Evolutionary conservation across 2,113 vertebrate genomes (phyloP), one percentile per base, ranked within the genome.

Genomic region (Aphelocoma coerulescens): DNA sequence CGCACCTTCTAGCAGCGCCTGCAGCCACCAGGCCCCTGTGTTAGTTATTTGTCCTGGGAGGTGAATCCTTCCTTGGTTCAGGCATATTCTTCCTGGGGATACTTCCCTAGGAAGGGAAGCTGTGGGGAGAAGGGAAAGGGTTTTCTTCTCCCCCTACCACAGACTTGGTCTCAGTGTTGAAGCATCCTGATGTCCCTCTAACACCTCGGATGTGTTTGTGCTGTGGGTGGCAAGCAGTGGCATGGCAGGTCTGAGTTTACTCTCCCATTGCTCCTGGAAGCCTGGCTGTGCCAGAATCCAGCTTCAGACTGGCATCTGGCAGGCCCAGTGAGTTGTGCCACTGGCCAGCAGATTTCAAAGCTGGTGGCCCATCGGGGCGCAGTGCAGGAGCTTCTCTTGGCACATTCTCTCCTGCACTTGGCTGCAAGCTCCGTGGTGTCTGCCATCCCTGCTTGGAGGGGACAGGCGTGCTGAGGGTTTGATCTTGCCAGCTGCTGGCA

Each of bases 401-500:
- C 95, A 72, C 52, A 13, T 14, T 9, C 41, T 84, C n/a, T 43
- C n/a, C 48, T 54, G 54, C 23, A 8, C 9, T 80, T 93, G 94
- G 94, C 92, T 81, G 86, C 15, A 35, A 81, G 83, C 83, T 82
- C 35, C 7, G 13, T 49, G 81, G 73, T 72, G 77, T 90, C 77
- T 95, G 91, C 94, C 75, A 65, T 94, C 68, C 41, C 77, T 83
- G 85, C 62, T 91, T 2, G 22, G 68, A 95, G 88, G 80, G 85
- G 84, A 76, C 24, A 32, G 83, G 74, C 37, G 0, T 89, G 59
- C 77, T 66, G 78, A 61, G 51, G 74, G 72, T 87, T 94, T 85
- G 72, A 93, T 95, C 78, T 73, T 94, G 95, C 95, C 91, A 93
- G 68, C 83, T 89, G 91, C 94, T 97, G 96, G 96, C 96, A 94